Evolutionary conservation across 2,888 invertebrate species (phyloP).

Genomic region (Apamea epomidion): DNA sequence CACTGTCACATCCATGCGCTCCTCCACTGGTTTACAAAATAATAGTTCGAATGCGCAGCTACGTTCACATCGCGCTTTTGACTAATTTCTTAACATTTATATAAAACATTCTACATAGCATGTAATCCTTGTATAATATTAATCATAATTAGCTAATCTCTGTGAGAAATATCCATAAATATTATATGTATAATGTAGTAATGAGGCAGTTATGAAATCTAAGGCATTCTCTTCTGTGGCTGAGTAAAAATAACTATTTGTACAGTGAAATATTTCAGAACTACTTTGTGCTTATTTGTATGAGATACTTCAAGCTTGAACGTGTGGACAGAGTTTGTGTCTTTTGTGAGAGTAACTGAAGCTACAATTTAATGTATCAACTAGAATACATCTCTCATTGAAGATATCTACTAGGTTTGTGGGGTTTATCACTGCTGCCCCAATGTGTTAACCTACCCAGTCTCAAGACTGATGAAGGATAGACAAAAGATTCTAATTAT

Average conservation of each 20-base stretch:
- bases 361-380: constrained; percentile 36
- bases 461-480: constrained; percentile 55
- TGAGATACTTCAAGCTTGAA: constrained; percentile 54
- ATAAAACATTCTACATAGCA: constrained; percentile 52
- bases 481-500: constrained; percentile 63
- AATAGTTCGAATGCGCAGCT: not conserved
- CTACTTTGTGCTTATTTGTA: constrained; percentile 56
- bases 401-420: constrained; percentile 44
- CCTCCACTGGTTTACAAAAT: not conserved
- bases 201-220: constrained; percentile 61
- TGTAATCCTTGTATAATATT: constrained; percentile 60
- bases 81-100: constrained; percentile 52
- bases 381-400: constrained; percentile 43
- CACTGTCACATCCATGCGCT: not conserved
- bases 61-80: constrained; percentile 33
- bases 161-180: constrained; percentile 69
- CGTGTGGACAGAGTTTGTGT: constrained; percentile 31
- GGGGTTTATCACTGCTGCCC: constrained; percentile 57
- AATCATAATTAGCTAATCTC: constrained; percentile 57
- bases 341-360: constrained; percentile 38
- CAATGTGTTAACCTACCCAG: constrained; percentile 41
- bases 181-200: constrained; percentile 61
- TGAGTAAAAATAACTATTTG: constrained; percentile 60
- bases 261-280: constrained; percentile 60
- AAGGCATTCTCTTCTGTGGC: constrained; percentile 57